Percentiles rank a stretch among this genome's conserved stretches.
These are phyloP conservation scores for Paraescarpia echinospica DNA, from an alignment of 1,140 invertebrate genomes.

Conservation along the genomic window DNA sequence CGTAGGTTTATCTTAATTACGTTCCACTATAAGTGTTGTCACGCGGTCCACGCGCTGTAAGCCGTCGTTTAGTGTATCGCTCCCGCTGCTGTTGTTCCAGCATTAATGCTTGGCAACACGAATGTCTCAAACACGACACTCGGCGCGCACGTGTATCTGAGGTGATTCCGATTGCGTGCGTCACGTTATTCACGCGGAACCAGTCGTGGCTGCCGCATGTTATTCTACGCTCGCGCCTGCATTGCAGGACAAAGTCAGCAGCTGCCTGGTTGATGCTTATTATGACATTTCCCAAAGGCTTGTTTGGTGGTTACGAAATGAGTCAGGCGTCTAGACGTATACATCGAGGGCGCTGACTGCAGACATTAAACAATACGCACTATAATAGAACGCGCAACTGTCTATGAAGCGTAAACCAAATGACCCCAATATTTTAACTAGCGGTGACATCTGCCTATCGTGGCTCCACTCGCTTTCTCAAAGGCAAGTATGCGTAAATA, in stretches of 20 bases:
- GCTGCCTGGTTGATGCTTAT: neutral
- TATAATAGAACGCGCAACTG: neutral
- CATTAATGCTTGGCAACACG: no score
- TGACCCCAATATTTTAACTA: neutral
- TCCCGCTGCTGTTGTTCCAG: no score
- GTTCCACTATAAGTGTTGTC: no score
- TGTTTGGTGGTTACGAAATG: neutral
- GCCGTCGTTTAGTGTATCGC: no score
- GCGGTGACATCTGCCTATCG: neutral
- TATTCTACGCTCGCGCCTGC: no score
- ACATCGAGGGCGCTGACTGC: neutral
- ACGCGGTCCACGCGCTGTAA: no score
- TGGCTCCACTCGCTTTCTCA: neutral
- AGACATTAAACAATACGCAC: neutral
- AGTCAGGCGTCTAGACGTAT: neutral
- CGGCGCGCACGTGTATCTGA: no score
- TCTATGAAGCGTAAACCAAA: neutral
- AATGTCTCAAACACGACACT: no score
- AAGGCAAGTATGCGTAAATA: neutral
- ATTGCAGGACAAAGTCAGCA: neutral
- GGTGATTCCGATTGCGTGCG: no score
- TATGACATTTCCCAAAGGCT: neutral
- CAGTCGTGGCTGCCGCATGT: no score
- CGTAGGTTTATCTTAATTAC: neutral
- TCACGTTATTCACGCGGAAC: no score